Percentiles rank a stretch among this genome's conserved stretches.
Evolutionary conservation across 2,888 invertebrate species (phyloP).

Genomic region (Erebia epiphron): DNA sequence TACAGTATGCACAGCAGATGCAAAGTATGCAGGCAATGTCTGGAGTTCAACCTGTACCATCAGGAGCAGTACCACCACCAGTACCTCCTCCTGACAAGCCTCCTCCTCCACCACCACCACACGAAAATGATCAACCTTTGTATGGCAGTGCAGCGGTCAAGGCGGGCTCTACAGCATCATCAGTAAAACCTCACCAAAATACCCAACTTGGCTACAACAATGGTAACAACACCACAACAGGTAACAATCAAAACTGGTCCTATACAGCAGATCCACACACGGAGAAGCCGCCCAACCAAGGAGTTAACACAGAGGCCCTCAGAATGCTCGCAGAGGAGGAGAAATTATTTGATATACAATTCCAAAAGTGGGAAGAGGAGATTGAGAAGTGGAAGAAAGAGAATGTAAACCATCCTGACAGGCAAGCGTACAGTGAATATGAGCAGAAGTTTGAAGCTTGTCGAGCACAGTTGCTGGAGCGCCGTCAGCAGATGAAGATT

Average conservation of each 20-base stretch:
- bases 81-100: constrained; percentile 58
- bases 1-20: constrained; percentile 74
- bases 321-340: constrained; percentile 83
- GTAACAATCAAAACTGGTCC: constrained; percentile 61
- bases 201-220: constrained; percentile 44
- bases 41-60: constrained; percentile 54
- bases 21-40: constrained; percentile 60
- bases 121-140: constrained; percentile 73
- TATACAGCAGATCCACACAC: constrained; percentile 46
- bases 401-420: constrained; percentile 96
- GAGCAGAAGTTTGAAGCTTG: constrained; percentile 95
- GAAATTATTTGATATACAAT: constrained; percentile 71
- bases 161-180: constrained; percentile 38
- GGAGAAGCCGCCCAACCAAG: constrained; percentile 36
- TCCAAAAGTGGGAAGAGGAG: constrained; percentile 85
- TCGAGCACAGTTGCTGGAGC: constrained; percentile 89
- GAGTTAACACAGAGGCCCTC: constrained; percentile 69
- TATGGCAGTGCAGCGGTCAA: constrained; percentile 51
- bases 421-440: constrained; percentile 92
- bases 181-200: constrained; percentile 31
- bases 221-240: constrained; percentile 49
- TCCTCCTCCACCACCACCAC: constrained; percentile 66
- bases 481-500: constrained; percentile 91
- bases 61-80: constrained; percentile 46
- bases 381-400: constrained; percentile 81